Percentiles rank a stretch among this genome's conserved stretches.
Evolutionary conservation across 2,113 vertebrate species (phyloP).

Genomic region (Burhinus bistriatus): DNA sequence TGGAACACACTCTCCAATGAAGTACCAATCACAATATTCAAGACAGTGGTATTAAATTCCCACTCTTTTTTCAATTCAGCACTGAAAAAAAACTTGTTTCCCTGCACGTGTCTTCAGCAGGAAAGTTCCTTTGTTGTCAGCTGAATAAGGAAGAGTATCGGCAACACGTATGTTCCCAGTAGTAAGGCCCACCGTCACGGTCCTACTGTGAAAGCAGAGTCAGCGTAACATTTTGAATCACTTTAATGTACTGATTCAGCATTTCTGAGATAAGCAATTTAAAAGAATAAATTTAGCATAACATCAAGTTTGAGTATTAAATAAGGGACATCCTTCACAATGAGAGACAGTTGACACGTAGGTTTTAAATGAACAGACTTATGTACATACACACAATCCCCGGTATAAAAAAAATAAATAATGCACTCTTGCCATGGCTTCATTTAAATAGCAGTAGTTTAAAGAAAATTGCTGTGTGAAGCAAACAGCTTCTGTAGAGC

Average conservation of each 20-base stretch:
- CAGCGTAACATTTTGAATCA: background rate
- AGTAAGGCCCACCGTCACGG: background rate
- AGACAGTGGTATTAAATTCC: background rate
- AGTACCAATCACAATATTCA: background rate
- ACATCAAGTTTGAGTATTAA: background rate
- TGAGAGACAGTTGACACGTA: background rate
- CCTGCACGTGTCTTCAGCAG: background rate
- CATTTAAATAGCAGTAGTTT: background rate
- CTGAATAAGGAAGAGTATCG: background rate
- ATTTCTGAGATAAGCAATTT: constrained; percentile 11
- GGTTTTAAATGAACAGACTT: background rate
- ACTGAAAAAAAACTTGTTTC: background rate
- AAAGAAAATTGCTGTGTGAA: background rate
- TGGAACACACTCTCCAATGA: background rate
- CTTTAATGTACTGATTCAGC: background rate
- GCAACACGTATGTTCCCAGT: background rate
- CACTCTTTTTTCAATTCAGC: background rate
- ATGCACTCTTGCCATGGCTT: background rate
- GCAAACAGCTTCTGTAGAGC: background rate
- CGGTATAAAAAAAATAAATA: background rate
- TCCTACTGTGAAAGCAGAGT: background rate
- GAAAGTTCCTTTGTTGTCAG: background rate
- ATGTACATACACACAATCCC: background rate
- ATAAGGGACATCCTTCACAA: constrained; percentile 8
- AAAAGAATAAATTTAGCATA: constrained; percentile 26